Conservation (phyloP, 2,113 vertebrate genomes). For the Larimichthys polyactis region DNA sequence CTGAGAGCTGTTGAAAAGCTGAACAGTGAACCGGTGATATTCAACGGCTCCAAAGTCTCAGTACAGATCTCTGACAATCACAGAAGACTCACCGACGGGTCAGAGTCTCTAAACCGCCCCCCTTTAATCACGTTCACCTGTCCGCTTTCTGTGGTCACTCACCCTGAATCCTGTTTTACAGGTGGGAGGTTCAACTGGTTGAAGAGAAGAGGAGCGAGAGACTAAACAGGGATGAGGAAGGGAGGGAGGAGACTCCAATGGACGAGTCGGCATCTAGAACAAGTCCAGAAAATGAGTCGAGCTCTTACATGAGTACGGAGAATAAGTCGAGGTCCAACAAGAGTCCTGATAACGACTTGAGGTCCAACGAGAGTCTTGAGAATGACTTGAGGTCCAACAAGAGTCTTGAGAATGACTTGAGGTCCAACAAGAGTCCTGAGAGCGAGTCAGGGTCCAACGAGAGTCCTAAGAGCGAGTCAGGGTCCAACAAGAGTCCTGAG, state of each 20-base stretch:
- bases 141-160: neutral
- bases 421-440: neutral
- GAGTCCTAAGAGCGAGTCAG: neutral
- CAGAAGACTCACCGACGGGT: conserved; percentile 64
- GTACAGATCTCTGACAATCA: conserved; percentile 66
- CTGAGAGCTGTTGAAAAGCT: conserved; percentile 44
- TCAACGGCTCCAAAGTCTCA: conserved; percentile 30
- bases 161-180: neutral
- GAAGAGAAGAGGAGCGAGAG: conserved; percentile 5
- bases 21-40: neutral
- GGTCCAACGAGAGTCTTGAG: neutral
- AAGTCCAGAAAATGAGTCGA: neutral
- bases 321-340: neutral
- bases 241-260: neutral
- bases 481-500: neutral
- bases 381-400: neutral
- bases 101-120: neutral
- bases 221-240: neutral
- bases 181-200: conserved; percentile 17
- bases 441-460: neutral
- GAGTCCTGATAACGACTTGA: neutral
- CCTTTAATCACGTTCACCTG: neutral
- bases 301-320: neutral
- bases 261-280: neutral
- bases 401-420: neutral